Conservation (phyloP, 1,140 invertebrate species). For the Orius insidiosus region DNA sequence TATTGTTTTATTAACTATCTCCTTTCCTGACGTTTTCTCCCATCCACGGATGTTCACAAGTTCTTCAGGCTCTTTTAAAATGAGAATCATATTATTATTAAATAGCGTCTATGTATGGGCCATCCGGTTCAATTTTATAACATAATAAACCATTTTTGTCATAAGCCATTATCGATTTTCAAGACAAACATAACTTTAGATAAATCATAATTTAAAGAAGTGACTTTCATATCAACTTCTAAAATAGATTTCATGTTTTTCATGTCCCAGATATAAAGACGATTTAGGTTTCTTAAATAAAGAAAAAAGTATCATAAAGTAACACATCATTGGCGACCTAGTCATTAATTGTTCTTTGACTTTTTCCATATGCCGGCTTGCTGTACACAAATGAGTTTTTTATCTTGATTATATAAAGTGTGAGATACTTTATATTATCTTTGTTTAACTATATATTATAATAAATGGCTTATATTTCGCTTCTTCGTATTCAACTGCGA, state of each 20-base stretch:
- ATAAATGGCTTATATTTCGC: background rate
- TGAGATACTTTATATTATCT: slow-evolving; percentile 6
- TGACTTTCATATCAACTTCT: slow-evolving; percentile 1
- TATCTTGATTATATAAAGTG: slow-evolving; percentile 3
- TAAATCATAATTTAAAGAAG: slow-evolving; percentile 2
- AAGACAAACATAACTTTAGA: background rate
- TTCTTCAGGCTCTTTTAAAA: background rate
- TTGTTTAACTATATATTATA: background rate
- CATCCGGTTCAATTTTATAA: background rate
- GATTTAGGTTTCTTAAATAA: slow-evolving; percentile 4
- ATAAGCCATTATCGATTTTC: slow-evolving; percentile 5
- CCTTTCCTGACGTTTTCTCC: slow-evolving; percentile 3
- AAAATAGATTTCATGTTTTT: slow-evolving; percentile 4
- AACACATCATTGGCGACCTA: slow-evolving; percentile 6
- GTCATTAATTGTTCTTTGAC: background rate
- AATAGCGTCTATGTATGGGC: slow-evolving; percentile 4
- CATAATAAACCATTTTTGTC: slow-evolving; percentile 1
- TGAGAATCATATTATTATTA: slow-evolving; percentile 6
- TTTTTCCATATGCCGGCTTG: slow-evolving; percentile 1
- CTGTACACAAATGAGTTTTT: background rate
- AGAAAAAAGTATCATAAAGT: slow-evolving; percentile 1
- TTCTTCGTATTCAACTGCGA: slow-evolving; percentile 4
- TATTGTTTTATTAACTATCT: slow-evolving; percentile 6
- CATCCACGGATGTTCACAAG: slow-evolving; percentile 1
- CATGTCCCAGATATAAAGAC: slow-evolving; percentile 6